phyloP scores from a whole-genome alignment of 1,140 invertebrate genomes.

The Pomacea maculata region DNA sequence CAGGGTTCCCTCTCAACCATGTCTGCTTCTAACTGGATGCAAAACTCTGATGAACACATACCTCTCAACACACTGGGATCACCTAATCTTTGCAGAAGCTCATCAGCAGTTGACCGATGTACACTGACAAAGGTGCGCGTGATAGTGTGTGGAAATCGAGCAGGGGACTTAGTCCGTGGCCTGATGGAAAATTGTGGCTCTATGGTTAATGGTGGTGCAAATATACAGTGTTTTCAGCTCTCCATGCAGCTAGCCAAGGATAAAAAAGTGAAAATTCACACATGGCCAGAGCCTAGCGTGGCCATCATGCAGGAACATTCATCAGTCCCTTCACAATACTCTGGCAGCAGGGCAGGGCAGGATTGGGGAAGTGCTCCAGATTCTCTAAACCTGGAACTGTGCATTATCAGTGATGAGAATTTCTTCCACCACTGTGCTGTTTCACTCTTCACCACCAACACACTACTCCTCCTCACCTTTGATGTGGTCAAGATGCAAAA shows the following conservation, averaged over 20 bases:
- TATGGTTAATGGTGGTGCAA: not conserved
- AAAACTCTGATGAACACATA: conserved; percentile 17
- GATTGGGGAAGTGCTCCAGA: not conserved
- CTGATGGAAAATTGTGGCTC: not conserved
- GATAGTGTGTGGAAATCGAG: conserved; percentile 15
- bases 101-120: not conserved
- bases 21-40: not conserved
- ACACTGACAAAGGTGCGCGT: not conserved
- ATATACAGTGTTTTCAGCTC: conserved; percentile 7
- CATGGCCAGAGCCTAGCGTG: not conserved
- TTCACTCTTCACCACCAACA: not conserved
- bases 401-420: conserved; percentile 15
- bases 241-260: not conserved
- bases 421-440: conserved; percentile 16
- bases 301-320: not conserved
- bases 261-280: not conserved
- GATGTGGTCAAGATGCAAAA: conserved; percentile 7
- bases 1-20: no score
- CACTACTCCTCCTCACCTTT: conserved; percentile 9
- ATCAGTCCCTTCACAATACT: no score
- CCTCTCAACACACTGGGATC: not conserved
- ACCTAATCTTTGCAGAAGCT: no score
- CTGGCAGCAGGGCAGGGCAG: not conserved
- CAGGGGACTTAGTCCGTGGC: conserved; percentile 9
- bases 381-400: conserved; percentile 14